Evolutionary conservation across 2,888 invertebrate genomes (phyloP), one percentile per base, ranked within the genome.

Genomic region (Lycophotia porphyrea): DNA sequence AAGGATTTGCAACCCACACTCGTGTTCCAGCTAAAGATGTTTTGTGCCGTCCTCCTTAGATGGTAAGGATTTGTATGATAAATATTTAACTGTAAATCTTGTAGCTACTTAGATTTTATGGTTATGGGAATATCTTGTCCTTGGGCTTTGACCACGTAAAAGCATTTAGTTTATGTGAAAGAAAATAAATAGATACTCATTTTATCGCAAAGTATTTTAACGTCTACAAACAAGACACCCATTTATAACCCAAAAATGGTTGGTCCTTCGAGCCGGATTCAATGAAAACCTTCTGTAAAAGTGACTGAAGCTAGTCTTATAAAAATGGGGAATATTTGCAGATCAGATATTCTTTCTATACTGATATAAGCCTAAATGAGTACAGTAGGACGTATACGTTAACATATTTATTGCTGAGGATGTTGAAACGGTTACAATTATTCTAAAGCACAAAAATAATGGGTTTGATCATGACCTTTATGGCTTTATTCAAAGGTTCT

Each of bases 1-100:
- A 34, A 78, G 85, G 88, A 88, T 89, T 86, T 88, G 82, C 71
- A 82, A 79, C 82, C 76, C 77, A 73, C 80, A 77, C 73, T 78
- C 71, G 74, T 78, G 67, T 74, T 76, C 76, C 64, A 80, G 71
- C 76, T 79, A 82, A 79, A 81, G 85, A 79, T 71, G 78, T 74
- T 66, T 63, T 70, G 74, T 76, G 63, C 36, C 61, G 64, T 61
- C 65, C 27, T 55, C 74, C 74, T 63, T 63, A 70, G 75, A 75
- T 74, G 68, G 39, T 76, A 70, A 31, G 85, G 87, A 81, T 87
- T 87, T 82, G 74, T 76, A 60, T 85, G 79, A 87, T 84, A 79
- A 79, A 85, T 87, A 81, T 87, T 83, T 72, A 63, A 74, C 60
- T 52, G 63, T 61, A 67, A 68, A 72, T 74, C 44, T 64, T 81